Percentiles rank a stretch among this genome's conserved stretches.
phyloP scores from a whole-genome alignment of 2,797 vertebrate genomes.

The Squalus acanthias region DNA sequence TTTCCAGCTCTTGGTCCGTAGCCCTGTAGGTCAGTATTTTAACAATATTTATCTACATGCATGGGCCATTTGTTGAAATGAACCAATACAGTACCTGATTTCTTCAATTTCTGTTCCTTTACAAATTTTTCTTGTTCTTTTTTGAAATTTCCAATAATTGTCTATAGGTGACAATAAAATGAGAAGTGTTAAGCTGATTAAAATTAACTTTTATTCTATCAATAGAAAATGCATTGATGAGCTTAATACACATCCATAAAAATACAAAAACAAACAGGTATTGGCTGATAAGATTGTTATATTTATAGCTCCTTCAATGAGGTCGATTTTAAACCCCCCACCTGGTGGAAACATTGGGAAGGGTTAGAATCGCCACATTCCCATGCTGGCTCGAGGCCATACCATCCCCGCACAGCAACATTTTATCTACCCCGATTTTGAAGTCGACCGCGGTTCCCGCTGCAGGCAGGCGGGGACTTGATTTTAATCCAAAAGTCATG shows the following conservation, averaged over 20 bases:
- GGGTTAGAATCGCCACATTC: neutral
- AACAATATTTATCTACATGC: neutral
- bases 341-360: neutral
- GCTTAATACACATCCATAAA: neutral
- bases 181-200: neutral
- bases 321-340: neutral
- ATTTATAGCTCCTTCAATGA: neutral
- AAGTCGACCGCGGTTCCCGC: neutral
- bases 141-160: slow-evolving; percentile 40
- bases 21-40: neutral
- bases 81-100: slow-evolving; percentile 32
- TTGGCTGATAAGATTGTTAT: neutral
- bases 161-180: slow-evolving; percentile 19
- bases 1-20: too few species aligned
- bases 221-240: neutral
- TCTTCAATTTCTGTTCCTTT: slow-evolving; percentile 38
- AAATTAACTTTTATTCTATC: neutral
- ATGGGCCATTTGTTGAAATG: neutral
- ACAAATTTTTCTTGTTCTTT: slow-evolving; percentile 41
- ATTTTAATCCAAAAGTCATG: neutral
- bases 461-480: neutral
- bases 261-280: neutral
- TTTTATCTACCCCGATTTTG: neutral
- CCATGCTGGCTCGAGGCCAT: neutral
- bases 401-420: neutral